Evolutionary conservation across 2,888 invertebrate species (phyloP).

Genomic region (Scaptomyza tumidula): DNA sequence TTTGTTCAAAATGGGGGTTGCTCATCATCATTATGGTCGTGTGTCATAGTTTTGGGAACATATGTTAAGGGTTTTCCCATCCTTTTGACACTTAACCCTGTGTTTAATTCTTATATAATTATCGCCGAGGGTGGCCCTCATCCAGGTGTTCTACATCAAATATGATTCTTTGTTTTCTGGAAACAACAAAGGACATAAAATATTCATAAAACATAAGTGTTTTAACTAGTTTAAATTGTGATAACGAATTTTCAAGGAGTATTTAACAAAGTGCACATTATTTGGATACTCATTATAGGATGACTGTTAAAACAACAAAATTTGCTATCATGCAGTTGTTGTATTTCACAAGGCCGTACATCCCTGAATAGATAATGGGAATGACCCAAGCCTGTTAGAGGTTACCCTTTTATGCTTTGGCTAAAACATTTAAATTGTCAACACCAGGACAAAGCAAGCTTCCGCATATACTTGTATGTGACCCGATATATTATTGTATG

Average conservation of each 20-base stretch:
- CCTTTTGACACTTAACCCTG: conserved; percentile 76
- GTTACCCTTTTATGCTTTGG: conserved; percentile 51
- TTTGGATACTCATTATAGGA: conserved; percentile 3
- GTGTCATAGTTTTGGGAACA: conserved; percentile 37
- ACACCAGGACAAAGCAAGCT: conserved; percentile 61
- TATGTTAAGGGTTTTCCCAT: conserved; percentile 57
- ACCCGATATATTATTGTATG: conserved; percentile 24
- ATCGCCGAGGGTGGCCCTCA: conserved; percentile 38
- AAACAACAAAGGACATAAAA: neutral
- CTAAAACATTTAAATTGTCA: conserved; percentile 73
- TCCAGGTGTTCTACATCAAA: conserved; percentile 39
- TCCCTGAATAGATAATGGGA: conserved; percentile 27
- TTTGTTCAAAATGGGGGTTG: conserved; percentile 23
- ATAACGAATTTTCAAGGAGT: neutral
- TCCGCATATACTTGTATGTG: conserved; percentile 43
- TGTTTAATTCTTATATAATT: conserved; percentile 58
- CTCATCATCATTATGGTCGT: conserved; percentile 65
- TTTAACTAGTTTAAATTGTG: neutral
- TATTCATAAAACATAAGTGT: neutral
- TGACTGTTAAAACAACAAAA: conserved; percentile 7
- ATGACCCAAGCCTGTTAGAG: conserved; percentile 14
- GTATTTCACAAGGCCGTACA: conserved; percentile 33
- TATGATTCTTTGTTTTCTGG: neutral
- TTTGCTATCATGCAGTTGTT: conserved; percentile 42
- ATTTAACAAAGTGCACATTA: neutral